Percentiles rank a stretch among this genome's conserved stretches.
Conservation (phyloP, 2,888 invertebrate genomes). For the Bugulina stolonifera region DNA sequence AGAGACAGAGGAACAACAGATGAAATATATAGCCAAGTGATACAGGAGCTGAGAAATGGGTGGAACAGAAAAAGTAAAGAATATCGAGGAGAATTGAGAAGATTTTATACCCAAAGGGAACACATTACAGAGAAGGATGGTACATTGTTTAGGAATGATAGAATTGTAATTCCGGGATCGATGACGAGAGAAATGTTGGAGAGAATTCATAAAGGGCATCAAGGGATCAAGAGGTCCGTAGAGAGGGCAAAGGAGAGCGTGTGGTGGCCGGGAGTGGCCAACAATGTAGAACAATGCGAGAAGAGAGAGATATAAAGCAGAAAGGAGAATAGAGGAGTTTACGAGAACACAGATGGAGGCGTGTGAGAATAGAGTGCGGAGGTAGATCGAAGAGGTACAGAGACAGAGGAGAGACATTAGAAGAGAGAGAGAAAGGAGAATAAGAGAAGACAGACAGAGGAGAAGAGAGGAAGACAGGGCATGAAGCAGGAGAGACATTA, state of each 20-base stretch:
- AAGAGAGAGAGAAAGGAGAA: too few species aligned
- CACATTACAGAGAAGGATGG: conserved; percentile 15
- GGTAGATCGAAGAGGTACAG: too few species aligned
- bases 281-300: too few species aligned
- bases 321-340: too few species aligned
- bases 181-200: conserved; percentile 27
- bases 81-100: background rate
- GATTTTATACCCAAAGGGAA: background rate
- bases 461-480: too few species aligned
- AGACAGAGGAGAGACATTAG: too few species aligned
- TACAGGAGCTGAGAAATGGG: background rate
- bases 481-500: too few species aligned
- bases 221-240: conserved; percentile 29
- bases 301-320: too few species aligned
- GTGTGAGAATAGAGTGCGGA: too few species aligned
- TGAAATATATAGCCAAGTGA: background rate
- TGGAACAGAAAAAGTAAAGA: background rate
- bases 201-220: conserved; percentile 28
- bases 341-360: too few species aligned
- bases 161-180: conserved; percentile 28
- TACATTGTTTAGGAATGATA: conserved; percentile 27
- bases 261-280: conserved; percentile 30
- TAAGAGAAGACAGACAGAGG: too few species aligned
- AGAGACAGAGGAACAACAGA: background rate
- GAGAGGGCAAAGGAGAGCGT: conserved; percentile 28